Percentiles rank a stretch among this genome's conserved stretches.
phyloP scores from a whole-genome alignment of 1,140 invertebrate genomes.

The Drosophila grimshawi region DNA sequence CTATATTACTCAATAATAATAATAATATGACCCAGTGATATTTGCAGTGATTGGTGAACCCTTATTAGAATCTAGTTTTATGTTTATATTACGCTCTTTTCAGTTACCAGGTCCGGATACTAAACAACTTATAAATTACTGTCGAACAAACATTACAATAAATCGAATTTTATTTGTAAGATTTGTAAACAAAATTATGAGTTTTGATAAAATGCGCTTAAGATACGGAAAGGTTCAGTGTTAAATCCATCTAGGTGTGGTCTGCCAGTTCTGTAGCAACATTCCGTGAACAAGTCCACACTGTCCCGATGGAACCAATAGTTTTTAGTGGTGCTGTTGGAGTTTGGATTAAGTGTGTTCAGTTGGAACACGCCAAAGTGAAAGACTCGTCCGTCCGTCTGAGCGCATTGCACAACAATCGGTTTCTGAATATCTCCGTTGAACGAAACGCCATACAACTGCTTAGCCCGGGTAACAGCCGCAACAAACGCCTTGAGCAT shows the following conservation, averaged over 20 bases:
- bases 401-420: constrained; percentile 92
- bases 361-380: constrained; percentile 93
- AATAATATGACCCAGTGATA: too few relatives aligned
- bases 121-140: too few relatives aligned
- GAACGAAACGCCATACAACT: constrained; percentile 88
- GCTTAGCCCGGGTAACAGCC: constrained; percentile 89
- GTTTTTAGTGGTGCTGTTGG: constrained; percentile 88
- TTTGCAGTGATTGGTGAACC: too few relatives aligned
- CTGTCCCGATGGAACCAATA: constrained; percentile 89
- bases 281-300: constrained; percentile 89
- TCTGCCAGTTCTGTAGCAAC: constrained; percentile 87
- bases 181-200: constrained; percentile 42
- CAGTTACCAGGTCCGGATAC: too few relatives aligned
- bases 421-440: constrained; percentile 87
- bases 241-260: constrained; percentile 91
- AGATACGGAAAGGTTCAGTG: constrained; percentile 90
- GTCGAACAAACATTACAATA: too few relatives aligned
- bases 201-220: constrained; percentile 91
- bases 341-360: constrained; percentile 91
- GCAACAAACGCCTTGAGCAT: constrained; percentile 90
- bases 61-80: too few relatives aligned
- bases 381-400: constrained; percentile 90
- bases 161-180: constrained; percentile 7
- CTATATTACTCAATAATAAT: too few relatives aligned
- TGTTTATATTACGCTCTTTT: too few relatives aligned